phyloP scores from a whole-genome alignment of 2,797 vertebrate species.

The Anolis apletophallus region DNA sequence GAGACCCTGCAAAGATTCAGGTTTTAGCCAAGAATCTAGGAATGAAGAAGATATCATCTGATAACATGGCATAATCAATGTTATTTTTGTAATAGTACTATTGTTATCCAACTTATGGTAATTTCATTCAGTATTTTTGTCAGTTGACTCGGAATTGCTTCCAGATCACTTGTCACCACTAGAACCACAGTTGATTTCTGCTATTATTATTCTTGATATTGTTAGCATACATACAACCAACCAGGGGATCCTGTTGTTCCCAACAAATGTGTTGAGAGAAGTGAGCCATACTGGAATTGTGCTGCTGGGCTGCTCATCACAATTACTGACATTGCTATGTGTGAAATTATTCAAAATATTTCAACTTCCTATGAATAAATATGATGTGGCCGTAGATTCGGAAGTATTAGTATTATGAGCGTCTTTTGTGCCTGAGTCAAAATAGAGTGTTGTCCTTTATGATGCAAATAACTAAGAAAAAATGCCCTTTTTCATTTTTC shows the following conservation, averaged over 20 bases:
- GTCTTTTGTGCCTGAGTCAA: constrained; percentile 47
- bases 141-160: no score
- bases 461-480: constrained; percentile 47
- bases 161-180: no score
- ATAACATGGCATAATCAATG: no score
- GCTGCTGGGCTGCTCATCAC: constrained; percentile 68
- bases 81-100: no score
- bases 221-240: constrained; percentile 40
- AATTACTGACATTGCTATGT: constrained; percentile 68
- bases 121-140: no score
- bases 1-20: no score
- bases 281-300: constrained; percentile 60
- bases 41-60: no score
- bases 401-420: constrained; percentile 47
- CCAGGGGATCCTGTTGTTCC: constrained; percentile 54
- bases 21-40: no score
- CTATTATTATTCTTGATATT: no score
- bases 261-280: constrained; percentile 62
- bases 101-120: no score
- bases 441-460: constrained; percentile 48
- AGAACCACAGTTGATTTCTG: no score
- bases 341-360: constrained; percentile 71
- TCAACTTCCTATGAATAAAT: constrained; percentile 68
- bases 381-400: constrained; percentile 56
- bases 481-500: constrained; percentile 3